phyloP scores from a whole-genome alignment of 1,140 invertebrate genomes.

The Lucilia cuprina region DNA sequence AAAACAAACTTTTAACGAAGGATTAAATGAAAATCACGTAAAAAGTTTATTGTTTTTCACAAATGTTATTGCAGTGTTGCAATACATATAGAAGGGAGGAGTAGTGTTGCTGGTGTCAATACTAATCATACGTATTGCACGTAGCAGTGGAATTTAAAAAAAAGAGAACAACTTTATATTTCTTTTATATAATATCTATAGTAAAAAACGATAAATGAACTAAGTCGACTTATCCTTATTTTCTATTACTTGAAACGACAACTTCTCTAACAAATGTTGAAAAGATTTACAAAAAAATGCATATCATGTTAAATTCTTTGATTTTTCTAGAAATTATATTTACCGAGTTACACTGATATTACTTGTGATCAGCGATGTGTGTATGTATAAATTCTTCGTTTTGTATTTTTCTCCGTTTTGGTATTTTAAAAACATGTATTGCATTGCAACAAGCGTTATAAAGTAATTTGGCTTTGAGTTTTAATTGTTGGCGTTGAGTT shows the following conservation, averaged over 20 bases:
- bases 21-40: background rate
- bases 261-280: no score
- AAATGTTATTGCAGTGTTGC: no score
- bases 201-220: no score
- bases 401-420: background rate
- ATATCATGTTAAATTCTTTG: no score
- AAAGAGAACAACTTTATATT: background rate
- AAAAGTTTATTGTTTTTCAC: background rate
- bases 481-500: background rate
- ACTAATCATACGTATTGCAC: no score
- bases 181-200: no score
- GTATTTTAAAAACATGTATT: background rate
- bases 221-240: no score
- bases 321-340: no score
- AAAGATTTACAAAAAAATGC: no score
- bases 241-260: no score
- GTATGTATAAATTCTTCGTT: background rate
- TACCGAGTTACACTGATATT: no score
- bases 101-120: background rate
- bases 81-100: background rate
- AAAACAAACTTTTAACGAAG: background rate
- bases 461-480: background rate
- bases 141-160: background rate
- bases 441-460: background rate
- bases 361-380: no score